phyloP scores from a whole-genome alignment of 2,113 vertebrate species.

The Vulpes vulpes region DNA sequence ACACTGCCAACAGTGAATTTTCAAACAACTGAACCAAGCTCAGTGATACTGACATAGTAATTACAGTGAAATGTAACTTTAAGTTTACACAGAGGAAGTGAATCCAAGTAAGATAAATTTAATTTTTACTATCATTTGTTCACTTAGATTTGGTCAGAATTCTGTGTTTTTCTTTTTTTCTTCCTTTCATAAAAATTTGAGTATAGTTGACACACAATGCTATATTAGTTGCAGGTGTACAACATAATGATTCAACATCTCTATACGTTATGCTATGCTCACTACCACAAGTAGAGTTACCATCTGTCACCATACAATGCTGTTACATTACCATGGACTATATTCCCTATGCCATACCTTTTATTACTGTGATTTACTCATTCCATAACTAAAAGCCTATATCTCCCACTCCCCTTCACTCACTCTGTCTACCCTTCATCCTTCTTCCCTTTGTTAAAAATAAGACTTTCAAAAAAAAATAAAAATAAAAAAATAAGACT shows the following conservation, averaged over 20 bases:
- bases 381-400: background rate
- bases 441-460: background rate
- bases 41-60: slow-evolving; percentile 39
- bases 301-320: background rate
- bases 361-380: background rate
- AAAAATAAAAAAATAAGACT: background rate
- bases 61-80: slow-evolving; percentile 65
- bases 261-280: background rate
- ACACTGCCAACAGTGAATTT: slow-evolving; percentile 9
- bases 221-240: background rate
- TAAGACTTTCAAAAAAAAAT: background rate
- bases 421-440: background rate
- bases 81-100: slow-evolving; percentile 53
- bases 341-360: background rate
- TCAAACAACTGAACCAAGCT: slow-evolving; percentile 2
- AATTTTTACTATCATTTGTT: slow-evolving; percentile 65
- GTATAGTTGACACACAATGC: background rate
- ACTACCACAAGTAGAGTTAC: background rate
- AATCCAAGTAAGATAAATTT: slow-evolving; percentile 60
- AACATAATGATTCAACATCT: background rate
- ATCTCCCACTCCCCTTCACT: background rate
- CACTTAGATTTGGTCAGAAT: slow-evolving; percentile 42
- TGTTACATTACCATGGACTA: background rate
- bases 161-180: background rate
- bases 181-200: background rate